Evolutionary conservation across 2,888 invertebrate species (phyloP).

Genomic region (Zhuqinia jingwanae): DNA sequence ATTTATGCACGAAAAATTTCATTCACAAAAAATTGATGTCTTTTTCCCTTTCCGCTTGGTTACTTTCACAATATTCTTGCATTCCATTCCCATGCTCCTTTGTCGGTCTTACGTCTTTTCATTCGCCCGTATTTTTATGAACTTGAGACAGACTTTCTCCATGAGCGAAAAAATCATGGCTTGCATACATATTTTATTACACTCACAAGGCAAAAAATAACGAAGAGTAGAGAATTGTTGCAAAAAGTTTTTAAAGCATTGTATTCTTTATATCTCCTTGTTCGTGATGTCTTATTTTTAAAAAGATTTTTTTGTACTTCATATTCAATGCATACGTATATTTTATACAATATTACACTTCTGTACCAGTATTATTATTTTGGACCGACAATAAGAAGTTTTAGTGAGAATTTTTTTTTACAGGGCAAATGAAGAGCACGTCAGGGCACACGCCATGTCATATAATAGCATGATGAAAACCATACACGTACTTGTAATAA

Average conservation of each 20-base stretch:
- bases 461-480: constrained; percentile 40
- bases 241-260: too few species aligned
- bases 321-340: too few species aligned
- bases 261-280: too few species aligned
- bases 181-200: constrained; percentile 39
- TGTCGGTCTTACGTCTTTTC: background rate
- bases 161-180: background rate
- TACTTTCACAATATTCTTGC: background rate
- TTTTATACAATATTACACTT: too few species aligned
- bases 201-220: constrained; percentile 26
- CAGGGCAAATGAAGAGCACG: constrained; percentile 21
- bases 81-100: background rate
- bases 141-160: constrained; percentile 11
- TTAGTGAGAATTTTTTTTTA: background rate
- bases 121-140: constrained; percentile 18
- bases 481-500: constrained; percentile 5
- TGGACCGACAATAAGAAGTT: background rate
- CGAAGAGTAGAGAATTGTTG: background rate
- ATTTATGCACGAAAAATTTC: constrained; percentile 5
- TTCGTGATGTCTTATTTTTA: too few species aligned
- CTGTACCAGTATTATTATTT: background rate
- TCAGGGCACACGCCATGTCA: too few species aligned
- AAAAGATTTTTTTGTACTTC: too few species aligned
- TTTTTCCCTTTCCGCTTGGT: constrained; percentile 4
- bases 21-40: background rate